phyloP scores from a whole-genome alignment of 2,113 vertebrate genomes.

The Polypterus senegalus region DNA sequence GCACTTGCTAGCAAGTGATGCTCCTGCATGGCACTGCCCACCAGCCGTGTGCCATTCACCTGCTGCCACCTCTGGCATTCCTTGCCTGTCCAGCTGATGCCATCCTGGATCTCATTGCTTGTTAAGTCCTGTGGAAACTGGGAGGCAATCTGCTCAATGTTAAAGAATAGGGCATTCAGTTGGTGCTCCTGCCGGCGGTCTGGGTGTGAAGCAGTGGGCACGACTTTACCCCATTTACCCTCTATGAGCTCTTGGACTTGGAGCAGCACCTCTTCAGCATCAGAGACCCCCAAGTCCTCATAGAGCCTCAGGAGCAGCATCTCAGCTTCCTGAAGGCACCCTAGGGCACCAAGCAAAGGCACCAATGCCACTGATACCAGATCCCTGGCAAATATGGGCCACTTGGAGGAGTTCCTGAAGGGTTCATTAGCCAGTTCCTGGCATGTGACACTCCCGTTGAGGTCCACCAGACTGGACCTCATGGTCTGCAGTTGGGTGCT shows the following conservation, averaged over 20 bases:
- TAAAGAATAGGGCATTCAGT: constrained; percentile 47
- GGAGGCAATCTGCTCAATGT: constrained; percentile 41
- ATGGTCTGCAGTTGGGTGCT: constrained; percentile 28
- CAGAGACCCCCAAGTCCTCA: constrained; percentile 32
- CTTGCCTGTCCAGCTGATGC: background rate
- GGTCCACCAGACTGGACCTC: constrained; percentile 12
- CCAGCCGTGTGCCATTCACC: constrained; percentile 34
- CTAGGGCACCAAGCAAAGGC: constrained; percentile 46
- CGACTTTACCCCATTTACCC: constrained; percentile 11
- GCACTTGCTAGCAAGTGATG: background rate
- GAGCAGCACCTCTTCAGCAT: constrained; percentile 42
- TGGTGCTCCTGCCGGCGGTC: constrained; percentile 16
- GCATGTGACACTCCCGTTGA: constrained; percentile 44
- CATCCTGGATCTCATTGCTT: background rate
- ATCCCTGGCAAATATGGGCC: constrained; percentile 39
- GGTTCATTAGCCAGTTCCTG: constrained; percentile 35
- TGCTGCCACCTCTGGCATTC: constrained; percentile 37
- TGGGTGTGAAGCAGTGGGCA: background rate
- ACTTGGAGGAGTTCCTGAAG: constrained; percentile 35
- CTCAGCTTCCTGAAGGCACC: constrained; percentile 44
- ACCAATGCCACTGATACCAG: constrained; percentile 54
- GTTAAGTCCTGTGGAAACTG: constrained; percentile 7
- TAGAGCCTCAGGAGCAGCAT: constrained; percentile 38
- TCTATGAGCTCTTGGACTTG: constrained; percentile 39
- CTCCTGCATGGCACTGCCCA: constrained; percentile 30